Evolutionary conservation across 2,113 vertebrate species (phyloP), one percentile per base, ranked within the genome.

Genomic region (Nibea albiflora): DNA sequence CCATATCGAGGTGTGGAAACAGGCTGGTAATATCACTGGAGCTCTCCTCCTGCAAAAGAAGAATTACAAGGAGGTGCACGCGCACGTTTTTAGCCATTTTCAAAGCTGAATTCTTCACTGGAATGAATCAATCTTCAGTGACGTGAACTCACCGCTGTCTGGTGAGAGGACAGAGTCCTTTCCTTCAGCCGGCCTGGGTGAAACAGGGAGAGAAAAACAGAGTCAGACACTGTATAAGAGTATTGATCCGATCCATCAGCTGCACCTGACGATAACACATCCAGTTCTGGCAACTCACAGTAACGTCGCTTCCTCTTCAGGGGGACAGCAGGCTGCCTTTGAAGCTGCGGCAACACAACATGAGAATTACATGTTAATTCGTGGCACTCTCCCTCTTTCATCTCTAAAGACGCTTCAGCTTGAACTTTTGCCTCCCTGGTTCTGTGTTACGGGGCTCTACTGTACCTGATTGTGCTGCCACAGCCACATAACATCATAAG

Each of bases 401-500:
- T 24, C 57, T 53, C 22, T 19, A 58, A 46, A 9, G 8, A 68
- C n/a, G 24, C 22, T 28, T 81, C 12, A 39, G 28, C 24, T 58
- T 19, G 35, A 63, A 22, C 14, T 46, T 60, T 44, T 8, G 14
- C 17, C 52, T 46, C 26, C 4, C 3, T 62, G 24, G 35, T 71
- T 54, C 5, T 63, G 44, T 54, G 17, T 49, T 8, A 6, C 3
- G 9, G 44, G 7, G 56, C 46, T n/a, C 49, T 17, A 9, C 64
- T 73, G 0, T 96, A 99, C 98, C 98, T 99, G 96, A 88, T 98
- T 96, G 84, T 98, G 96, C 90, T 97, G 97, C 97, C 97, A 99
- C 88, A 97, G 96, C 97, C 97, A 98, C 90, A 99, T 96, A 89
- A 99, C 97, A 86, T 99, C 98, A 65, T 98, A 99, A 22, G 98